Conservation (phyloP, 1,140 invertebrate species). For the Drosophila guanche region DNA sequence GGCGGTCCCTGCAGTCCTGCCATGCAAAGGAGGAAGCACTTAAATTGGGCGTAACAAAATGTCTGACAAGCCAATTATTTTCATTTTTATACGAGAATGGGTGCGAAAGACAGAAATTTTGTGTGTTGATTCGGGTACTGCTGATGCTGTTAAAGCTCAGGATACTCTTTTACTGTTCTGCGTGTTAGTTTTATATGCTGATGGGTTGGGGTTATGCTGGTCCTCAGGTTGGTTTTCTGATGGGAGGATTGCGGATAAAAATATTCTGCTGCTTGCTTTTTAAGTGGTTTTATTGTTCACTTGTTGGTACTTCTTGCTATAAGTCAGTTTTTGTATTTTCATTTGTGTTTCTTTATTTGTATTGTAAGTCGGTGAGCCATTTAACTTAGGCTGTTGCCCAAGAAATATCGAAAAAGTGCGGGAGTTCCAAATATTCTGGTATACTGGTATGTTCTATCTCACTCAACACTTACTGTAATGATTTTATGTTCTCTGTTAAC, state of each 20-base stretch:
- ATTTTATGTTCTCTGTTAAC: too few relatives aligned
- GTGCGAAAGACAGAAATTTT: slow-evolving; percentile 40
- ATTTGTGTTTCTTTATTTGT: slow-evolving; percentile 37
- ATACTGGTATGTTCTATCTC: too few relatives aligned
- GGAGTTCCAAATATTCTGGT: too few relatives aligned
- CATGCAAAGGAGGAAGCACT: slow-evolving; percentile 68
- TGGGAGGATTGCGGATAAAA: neutral
- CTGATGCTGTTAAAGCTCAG: slow-evolving; percentile 12
- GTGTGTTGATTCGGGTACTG: slow-evolving; percentile 30
- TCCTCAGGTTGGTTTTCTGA: too few relatives aligned
- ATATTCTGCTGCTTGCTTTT: slow-evolving; percentile 58
- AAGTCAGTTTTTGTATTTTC: slow-evolving; percentile 39
- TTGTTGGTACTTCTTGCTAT: slow-evolving; percentile 58
- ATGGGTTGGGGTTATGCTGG: neutral
- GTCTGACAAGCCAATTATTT: slow-evolving; percentile 80
- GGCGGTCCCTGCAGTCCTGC: slow-evolving; percentile 8
- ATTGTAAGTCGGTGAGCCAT: slow-evolving; percentile 45
- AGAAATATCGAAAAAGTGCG: too few relatives aligned
- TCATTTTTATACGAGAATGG: slow-evolving; percentile 59
- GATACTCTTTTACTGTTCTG: slow-evolving; percentile 43
- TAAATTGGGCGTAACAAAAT: slow-evolving; percentile 80
- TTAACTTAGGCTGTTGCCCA: too few relatives aligned
- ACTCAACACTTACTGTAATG: too few relatives aligned
- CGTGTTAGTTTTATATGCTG: slow-evolving; percentile 67
- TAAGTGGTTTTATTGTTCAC: slow-evolving; percentile 73